Evolutionary conservation across 2,797 vertebrate species (phyloP), one percentile per base, ranked within the genome.

Genomic region (Epinephelus awoara): DNA sequence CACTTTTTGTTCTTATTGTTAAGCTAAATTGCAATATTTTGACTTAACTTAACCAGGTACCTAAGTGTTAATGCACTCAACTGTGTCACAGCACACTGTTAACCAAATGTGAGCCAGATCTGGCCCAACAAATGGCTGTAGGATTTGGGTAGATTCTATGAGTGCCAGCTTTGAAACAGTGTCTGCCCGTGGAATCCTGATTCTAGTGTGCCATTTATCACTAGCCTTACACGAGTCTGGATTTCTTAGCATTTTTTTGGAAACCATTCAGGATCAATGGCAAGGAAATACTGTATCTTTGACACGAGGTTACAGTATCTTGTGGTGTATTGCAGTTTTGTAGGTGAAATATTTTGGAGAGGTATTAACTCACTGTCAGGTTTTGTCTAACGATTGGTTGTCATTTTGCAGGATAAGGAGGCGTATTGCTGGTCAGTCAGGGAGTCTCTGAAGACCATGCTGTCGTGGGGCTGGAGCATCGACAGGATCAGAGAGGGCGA

Each of bases 361-460:
- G 34, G 49, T 21, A 6, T 2, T 57, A 57, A 62, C 12, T 63
- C 3, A 1, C 27, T 21, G 7, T 67, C 2, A 9, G 34, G 1
- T 11, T 61, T 47, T 7, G 18, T 54, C 25, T 75, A 2, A 75
- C 19, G 47, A 47, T 47, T 27, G 23, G 1, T 3, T 29, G 9
- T 79, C 1, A 40, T 83, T 5, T 49, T 75, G 25, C 59, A 99
- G 98, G 98, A 99, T 85, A 98, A 97, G 90, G 98, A 99, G 92
- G 94, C 94, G 50, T 98, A 99, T 87, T 96, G 96, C 40, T 96
- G 95, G 95, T 95, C 98, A 11, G 97, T 98, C 87, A 97, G 96
- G 91, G 98, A 99, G 77, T 97, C 97, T 52, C 89, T 99, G 50
- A 98, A 98, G 92, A 99, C 97, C 1, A 98, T 98, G 97, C 83